phyloP scores from a whole-genome alignment of 1,140 invertebrate genomes.

The Euschistus heros region DNA sequence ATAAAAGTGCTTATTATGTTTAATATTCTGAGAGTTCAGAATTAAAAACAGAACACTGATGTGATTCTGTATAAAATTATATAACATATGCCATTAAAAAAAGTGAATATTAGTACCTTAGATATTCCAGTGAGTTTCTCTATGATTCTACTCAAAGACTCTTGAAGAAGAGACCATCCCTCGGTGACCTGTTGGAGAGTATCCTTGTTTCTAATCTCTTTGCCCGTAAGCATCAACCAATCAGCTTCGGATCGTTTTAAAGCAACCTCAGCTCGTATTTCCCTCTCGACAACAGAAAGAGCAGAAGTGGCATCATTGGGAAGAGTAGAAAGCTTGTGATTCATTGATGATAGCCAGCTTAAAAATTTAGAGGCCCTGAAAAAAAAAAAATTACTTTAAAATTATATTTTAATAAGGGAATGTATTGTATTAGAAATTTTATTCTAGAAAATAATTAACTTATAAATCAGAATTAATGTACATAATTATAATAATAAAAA shows the following conservation, averaged over 20 bases:
- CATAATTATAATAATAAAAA: too few species aligned
- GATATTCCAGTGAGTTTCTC: conserved; percentile 62
- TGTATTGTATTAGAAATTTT: too few species aligned
- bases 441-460: too few species aligned
- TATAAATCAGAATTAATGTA: too few species aligned
- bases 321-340: not conserved
- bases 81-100: not conserved
- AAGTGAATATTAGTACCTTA: conserved; percentile 31
- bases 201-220: not conserved
- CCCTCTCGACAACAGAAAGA: conserved; percentile 56
- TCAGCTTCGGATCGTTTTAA: conserved; percentile 66
- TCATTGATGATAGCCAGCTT: not conserved
- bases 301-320: conserved; percentile 6
- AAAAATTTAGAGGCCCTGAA: not conserved
- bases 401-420: too few species aligned
- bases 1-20: too few species aligned
- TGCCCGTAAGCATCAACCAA: conserved; percentile 45
- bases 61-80: not conserved
- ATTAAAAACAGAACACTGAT: too few species aligned
- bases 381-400: not conserved
- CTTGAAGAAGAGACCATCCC: conserved; percentile 61
- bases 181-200: conserved; percentile 50
- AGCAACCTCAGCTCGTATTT: conserved; percentile 61
- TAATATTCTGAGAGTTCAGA: too few species aligned
- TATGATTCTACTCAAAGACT: conserved; percentile 35